Evolutionary conservation across 1,140 invertebrate species (phyloP), one percentile per base, ranked within the genome.

Genomic region (Venturia canescens): DNA sequence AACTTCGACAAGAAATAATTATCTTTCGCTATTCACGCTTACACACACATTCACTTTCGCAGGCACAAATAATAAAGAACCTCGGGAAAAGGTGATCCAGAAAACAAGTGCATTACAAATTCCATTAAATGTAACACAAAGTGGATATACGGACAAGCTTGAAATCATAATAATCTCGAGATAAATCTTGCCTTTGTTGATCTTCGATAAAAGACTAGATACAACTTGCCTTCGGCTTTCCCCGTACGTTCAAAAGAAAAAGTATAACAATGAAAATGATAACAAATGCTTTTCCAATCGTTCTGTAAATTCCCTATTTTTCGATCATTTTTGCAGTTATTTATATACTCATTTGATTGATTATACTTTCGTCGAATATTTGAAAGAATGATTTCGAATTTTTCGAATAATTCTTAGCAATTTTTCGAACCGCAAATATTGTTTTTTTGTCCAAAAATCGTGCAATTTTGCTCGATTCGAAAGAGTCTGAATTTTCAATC

Each of bases 151-250:
- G 21, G 53, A 57, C 21, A 57, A 57, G 53, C 13, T n/a, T 23
- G 53, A 57, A 57, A 57, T 57, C 21, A 57, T 57, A 57, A 57
- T 57, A 57, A 57, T 57, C 53, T n/a, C 53, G 11, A n/a, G 53
- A 57, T 57, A 57, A 57, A 57, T 57, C 60, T 26, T 23, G 60
- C n/a, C 23, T 66, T 72, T 72, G 70, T 72, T 78, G 80, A 82
- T 85, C 57, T 80, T 85, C 82, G 63, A 85, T 82, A 80, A 83
- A 81, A 82, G 86, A 87, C 86, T 87, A 87, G 86, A 87, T 87
- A 60, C 78, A 80, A 82, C 81, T 80, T 81, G 69, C 66, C 60
- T 48, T 83, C 38, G 38, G 76, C 21, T 50, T 72, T 72, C 11
- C 34, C 70, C 27, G 21, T 50, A 7, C 18, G 6, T 57, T 18